Evolutionary conservation across 2,113 vertebrate species (phyloP).

Genomic region (Myrmophylax atrothorax): DNA sequence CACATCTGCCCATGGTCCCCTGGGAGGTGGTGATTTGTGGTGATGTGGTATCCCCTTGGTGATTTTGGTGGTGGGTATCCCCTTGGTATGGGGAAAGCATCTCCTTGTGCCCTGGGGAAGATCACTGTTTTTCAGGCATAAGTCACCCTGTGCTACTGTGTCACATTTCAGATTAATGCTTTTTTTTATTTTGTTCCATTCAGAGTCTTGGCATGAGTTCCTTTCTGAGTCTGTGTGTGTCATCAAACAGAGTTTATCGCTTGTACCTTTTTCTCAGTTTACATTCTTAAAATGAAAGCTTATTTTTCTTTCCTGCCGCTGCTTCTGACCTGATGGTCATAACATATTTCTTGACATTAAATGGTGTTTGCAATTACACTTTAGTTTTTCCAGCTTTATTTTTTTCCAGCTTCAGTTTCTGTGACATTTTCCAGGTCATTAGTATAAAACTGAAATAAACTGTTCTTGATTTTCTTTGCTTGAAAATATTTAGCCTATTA

Average conservation of each 20-base stretch:
- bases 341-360: conserved; percentile 15
- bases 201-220: neutral
- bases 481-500: neutral
- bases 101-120: neutral
- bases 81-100: neutral
- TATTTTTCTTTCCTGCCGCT: conserved; percentile 6
- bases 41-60: neutral
- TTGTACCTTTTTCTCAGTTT: neutral
- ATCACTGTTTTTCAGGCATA: neutral
- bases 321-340: neutral
- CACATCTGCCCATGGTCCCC: neutral
- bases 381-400: neutral
- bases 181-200: neutral
- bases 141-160: neutral
- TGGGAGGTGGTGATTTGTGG: neutral
- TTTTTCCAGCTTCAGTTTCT: neutral
- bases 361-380: neutral
- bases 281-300: neutral
- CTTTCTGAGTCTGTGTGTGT: neutral
- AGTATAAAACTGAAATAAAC: neutral
- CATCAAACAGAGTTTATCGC: neutral
- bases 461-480: neutral
- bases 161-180: neutral
- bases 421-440: neutral
- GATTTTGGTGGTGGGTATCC: neutral